Base-by-base conservation (phyloP, 2,888 invertebrate species). In the Dicycla oo region DNA sequence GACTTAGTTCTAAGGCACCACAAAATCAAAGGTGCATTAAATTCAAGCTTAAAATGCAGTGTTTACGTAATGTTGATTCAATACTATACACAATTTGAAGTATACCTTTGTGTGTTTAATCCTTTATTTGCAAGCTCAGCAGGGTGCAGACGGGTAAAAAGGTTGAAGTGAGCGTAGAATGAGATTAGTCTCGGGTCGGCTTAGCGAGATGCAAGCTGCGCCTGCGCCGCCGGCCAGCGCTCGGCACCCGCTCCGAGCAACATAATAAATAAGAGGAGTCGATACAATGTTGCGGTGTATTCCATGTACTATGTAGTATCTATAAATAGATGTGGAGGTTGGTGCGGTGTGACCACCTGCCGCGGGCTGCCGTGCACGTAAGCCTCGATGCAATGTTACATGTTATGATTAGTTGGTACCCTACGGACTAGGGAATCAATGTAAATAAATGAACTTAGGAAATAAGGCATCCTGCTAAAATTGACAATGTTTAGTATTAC, bases 111-210 rank as follows among this genome's bases (percentile, higher is more conserved):
- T 81, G 69, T 61, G 63, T 80, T 79, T 66, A 75, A 80, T 84
- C 67, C 62, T 82, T 73, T 77, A 74, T 76, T 75, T 80, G 62
- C 64, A 78, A 76, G 67, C 70, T 78, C 66, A 51, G 75, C 82
- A 82, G 87, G 79, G 86, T 85, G 90, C 89, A 93, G 93, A 92
- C 91, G 83, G 83, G 86, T 89, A 93, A 94, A 93, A 93, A 94
- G 90, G 88, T 89, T 87, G 89, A 87, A 90, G 88, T 89, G 88
- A 87, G 84, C 84, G 76, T 87, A 88, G 88, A 90, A 92, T 93
- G 88, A 90, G 91, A 91, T 91, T 89, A 91, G 90, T 88, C 72
- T 45, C 86, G 85, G 87, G 85, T 86, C 88, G 86, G 88, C 86
- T 88, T 87, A 78, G 74, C 75, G 49, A 82, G 69, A 77, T 82